Evolutionary conservation across 2,888 invertebrate genomes (phyloP), one percentile per base, ranked within the genome.

Genomic region (Drosophila algonquin): DNA sequence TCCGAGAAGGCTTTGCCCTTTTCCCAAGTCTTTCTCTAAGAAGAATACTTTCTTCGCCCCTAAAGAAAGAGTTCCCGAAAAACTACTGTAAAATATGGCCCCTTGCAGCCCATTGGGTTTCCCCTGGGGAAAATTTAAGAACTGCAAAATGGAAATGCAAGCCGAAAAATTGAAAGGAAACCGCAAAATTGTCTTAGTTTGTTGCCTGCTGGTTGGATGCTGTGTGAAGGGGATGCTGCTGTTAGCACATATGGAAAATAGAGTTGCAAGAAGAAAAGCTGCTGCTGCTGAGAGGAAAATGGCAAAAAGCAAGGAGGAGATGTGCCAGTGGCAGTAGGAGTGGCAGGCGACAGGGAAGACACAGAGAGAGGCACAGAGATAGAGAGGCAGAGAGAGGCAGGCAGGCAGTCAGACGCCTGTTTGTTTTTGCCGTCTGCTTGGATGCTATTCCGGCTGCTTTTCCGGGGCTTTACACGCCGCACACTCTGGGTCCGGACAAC

Each of bases 371-470:
- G 46, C 55, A 63, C 56, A 27, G 27, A 51, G 44, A 44, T 51
- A 63, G 21, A 53, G 62, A 4, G 35, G 35, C 53, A 54, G 35
- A 63, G 21, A 53, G 62, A 4, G 35, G 35, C 53, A 54, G 35
- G 35, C 53, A 54, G 53, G 67, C 50, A 54, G 73, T 61, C 63
- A 67, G 73, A 67, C 67, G 86, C 62, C 72, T 70, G 86, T 83
- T 77, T 67, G 86, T 64, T 80, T 72, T 77, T 77, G 14, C 73
- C 64, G 59, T 70, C 73, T 77, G 82, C 73, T 73, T 83, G 83
- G 40, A 74, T 76, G 77, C 74, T 81, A 77, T 86, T 83, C 82
- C 86, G 81, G 79, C 76, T 81, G 73, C 77, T 73, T 80, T 82
- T 83, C 84, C 81, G 78, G 63, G 32, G 63, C 78, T 76, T 77